Percentiles rank a stretch among this genome's conserved stretches.
Evolutionary conservation across 2,113 vertebrate genomes (phyloP).

Genomic region (Dromaius novaehollandiae): DNA sequence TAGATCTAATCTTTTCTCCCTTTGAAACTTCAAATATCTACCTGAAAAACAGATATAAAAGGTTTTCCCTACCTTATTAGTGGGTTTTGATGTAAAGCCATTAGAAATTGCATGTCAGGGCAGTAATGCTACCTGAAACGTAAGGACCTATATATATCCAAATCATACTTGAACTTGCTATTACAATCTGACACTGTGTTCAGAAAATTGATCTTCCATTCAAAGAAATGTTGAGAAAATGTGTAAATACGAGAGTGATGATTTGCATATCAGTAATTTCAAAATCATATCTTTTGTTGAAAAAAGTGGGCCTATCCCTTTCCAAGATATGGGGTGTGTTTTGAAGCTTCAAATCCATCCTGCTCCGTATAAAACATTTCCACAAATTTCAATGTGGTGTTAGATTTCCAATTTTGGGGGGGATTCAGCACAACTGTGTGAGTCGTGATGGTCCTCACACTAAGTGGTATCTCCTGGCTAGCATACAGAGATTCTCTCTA

Average conservation of each 20-base stretch:
- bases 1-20: neutral
- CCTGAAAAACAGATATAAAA: neutral
- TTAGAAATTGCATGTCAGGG: neutral
- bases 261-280: neutral
- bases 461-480: neutral
- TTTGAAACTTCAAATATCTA: neutral
- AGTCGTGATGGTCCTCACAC: neutral
- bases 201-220: neutral
- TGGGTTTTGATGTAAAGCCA: fast-evolving
- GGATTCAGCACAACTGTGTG: neutral
- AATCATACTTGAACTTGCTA: neutral
- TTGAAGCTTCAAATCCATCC: neutral
- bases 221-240: neutral
- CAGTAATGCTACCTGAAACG: neutral
- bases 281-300: neutral
- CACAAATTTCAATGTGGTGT: neutral
- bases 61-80: fast-evolving
- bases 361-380: neutral
- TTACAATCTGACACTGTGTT: neutral
- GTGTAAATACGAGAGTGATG: neutral
- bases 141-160: neutral
- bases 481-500: neutral
- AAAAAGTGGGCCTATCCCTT: neutral
- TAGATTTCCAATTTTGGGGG: neutral
- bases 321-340: neutral